These are phyloP conservation scores for Ophion slaviceki DNA, from an alignment of 2,888 invertebrate species.

Conservation along the genomic window DNA sequence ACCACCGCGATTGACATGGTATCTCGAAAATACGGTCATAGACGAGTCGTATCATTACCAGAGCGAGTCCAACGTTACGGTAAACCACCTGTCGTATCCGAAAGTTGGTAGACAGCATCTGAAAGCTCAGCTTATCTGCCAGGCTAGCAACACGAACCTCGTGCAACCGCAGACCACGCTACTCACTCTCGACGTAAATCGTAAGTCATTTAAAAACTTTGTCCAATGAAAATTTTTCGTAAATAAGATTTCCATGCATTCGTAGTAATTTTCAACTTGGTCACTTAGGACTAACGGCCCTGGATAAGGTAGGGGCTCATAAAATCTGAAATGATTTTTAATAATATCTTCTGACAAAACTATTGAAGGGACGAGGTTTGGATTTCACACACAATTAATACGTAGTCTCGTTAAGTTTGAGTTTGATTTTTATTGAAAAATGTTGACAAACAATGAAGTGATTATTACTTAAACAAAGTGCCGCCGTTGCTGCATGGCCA, in stretches of 20 bases:
- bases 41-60: slow-evolving; percentile 92
- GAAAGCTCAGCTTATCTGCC: slow-evolving; percentile 92
- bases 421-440: too few relatives aligned
- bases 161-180: slow-evolving; percentile 91
- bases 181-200: slow-evolving; percentile 92
- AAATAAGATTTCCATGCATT: neutral
- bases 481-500: too few relatives aligned
- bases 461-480: too few relatives aligned
- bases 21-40: slow-evolving; percentile 92
- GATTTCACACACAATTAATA: too few relatives aligned
- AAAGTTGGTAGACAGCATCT: slow-evolving; percentile 93
- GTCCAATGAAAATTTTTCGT: neutral
- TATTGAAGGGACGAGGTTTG: too few relatives aligned
- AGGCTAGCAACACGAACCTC: slow-evolving; percentile 94
- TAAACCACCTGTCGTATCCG: slow-evolving; percentile 92
- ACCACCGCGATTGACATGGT: slow-evolving; percentile 92
- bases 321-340: too few relatives aligned
- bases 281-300: too few relatives aligned
- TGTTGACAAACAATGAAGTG: too few relatives aligned
- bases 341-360: too few relatives aligned
- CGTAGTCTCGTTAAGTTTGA: too few relatives aligned
- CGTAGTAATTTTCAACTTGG: neutral
- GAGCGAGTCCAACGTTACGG: slow-evolving; percentile 88
- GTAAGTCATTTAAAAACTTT: slow-evolving; percentile 86
- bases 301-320: too few relatives aligned